Percentiles rank a stretch among this genome's conserved stretches.
These are phyloP conservation scores for Patella vulgata DNA, from an alignment of 1,140 invertebrate genomes.

Conservation along the genomic window DNA sequence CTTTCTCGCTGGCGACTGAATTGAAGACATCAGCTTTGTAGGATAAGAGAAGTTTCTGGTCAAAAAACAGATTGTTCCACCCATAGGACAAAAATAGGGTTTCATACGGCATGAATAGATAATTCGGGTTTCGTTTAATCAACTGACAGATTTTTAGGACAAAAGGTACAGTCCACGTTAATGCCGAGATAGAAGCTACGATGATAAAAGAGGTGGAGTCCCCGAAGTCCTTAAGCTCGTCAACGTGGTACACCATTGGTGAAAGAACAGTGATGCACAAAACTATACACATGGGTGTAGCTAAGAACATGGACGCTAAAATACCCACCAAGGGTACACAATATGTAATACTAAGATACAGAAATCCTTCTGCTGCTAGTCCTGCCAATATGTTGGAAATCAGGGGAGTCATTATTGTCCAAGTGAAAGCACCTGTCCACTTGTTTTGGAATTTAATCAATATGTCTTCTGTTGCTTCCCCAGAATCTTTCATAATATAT, in stretches of 20 bases:
- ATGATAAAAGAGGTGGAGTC: slow-evolving; percentile 13
- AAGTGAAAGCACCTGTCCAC: slow-evolving; percentile 3
- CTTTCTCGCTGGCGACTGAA: neutral
- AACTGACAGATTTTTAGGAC: slow-evolving; percentile 17
- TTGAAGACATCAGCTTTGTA: slow-evolving; percentile 20
- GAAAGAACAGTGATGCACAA: slow-evolving; percentile 18
- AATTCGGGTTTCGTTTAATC: slow-evolving; percentile 22
- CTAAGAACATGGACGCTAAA: slow-evolving; percentile 30
- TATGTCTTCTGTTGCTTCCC: neutral
- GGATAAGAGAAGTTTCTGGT: slow-evolving; percentile 28
- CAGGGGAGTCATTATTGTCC: slow-evolving; percentile 17
- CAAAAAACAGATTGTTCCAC: slow-evolving; percentile 35
- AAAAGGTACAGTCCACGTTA: slow-evolving; percentile 32
- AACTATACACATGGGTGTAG: slow-evolving; percentile 24
- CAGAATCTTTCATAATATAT: slow-evolving; percentile 10
- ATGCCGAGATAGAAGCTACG: slow-evolving; percentile 10
- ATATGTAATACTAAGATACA: slow-evolving; percentile 26
- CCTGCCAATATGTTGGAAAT: slow-evolving; percentile 20
- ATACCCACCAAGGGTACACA: slow-evolving; percentile 34
- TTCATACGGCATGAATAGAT: slow-evolving; percentile 34
- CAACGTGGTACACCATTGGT: slow-evolving; percentile 16
- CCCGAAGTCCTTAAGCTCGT: slow-evolving; percentile 33
- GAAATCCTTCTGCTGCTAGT: slow-evolving; percentile 20
- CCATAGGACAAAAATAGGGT: slow-evolving; percentile 29
- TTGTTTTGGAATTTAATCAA: slow-evolving; percentile 12